phyloP scores from a whole-genome alignment of 2,113 vertebrate species.

The Zosterops pallidus region DNA sequence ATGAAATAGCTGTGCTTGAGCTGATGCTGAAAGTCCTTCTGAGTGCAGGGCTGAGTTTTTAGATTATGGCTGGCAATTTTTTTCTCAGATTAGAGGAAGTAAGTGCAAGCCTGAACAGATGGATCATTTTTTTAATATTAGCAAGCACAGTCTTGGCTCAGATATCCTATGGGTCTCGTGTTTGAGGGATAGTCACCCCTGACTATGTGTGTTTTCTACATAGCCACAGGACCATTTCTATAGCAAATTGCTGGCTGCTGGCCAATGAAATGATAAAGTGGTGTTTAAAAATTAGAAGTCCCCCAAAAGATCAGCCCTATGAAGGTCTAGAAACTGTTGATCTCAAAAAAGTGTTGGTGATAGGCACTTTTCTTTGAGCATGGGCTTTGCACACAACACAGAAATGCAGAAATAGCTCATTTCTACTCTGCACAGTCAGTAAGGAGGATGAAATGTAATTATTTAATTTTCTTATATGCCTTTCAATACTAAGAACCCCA shows the following conservation, averaged over 20 bases:
- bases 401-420: neutral
- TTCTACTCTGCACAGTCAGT: neutral
- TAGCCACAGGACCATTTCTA: neutral
- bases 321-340: neutral
- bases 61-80: neutral
- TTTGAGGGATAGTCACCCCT: neutral
- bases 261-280: neutral
- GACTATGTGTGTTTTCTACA: neutral
- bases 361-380: neutral
- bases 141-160: neutral
- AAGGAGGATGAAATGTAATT: neutral
- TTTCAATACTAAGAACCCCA: neutral
- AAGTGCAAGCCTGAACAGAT: constrained; percentile 3
- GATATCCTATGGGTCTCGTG: neutral
- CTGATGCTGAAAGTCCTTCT: neutral
- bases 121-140: neutral
- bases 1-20: neutral
- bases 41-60: neutral
- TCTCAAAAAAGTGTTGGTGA: neutral
- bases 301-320: neutral
- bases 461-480: neutral
- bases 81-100: neutral
- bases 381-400: neutral
- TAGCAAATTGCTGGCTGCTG: neutral
- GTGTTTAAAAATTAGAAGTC: neutral